These are phyloP conservation scores for Acrobasis repandana DNA, from an alignment of 2,888 invertebrate genomes.

Conservation along the genomic window DNA sequence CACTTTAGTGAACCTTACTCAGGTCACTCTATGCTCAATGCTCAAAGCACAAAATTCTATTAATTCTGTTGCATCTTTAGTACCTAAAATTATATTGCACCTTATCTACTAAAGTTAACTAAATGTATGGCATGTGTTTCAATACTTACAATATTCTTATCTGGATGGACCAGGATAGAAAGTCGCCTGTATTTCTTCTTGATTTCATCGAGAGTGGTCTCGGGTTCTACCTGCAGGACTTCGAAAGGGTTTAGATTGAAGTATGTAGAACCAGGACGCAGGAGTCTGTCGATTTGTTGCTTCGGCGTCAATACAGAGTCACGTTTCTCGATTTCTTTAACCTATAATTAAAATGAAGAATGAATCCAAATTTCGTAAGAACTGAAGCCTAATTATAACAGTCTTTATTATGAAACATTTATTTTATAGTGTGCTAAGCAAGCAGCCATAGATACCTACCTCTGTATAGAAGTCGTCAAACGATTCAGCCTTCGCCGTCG, in stretches of 20 bases:
- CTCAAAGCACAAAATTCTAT: too few species aligned
- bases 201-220: conserved; percentile 93
- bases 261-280: conserved; percentile 98
- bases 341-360: conserved; percentile 83
- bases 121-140: background rate
- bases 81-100: too few species aligned
- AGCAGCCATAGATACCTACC: conserved; percentile 71
- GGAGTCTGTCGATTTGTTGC: conserved; percentile 97
- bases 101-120: too few species aligned
- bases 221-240: conserved; percentile 95
- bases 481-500: conserved; percentile 83
- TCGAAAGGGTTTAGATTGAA: conserved; percentile 99
- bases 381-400: too few species aligned
- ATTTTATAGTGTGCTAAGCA: conserved; percentile 3
- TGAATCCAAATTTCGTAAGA: too few species aligned
- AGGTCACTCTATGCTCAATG: too few species aligned
- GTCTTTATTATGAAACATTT: background rate
- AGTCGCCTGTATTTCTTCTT: conserved; percentile 98
- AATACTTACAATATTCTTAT: conserved; percentile 91
- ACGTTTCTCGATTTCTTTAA: conserved; percentile 98
- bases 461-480: conserved; percentile 93
- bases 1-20: too few species aligned
- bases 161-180: conserved; percentile 99
- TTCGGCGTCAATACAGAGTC: conserved; percentile 98
- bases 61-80: too few species aligned